These are phyloP conservation scores for Nephila pilipes DNA, from an alignment of 1,140 invertebrate species.

Conservation along the genomic window DNA sequence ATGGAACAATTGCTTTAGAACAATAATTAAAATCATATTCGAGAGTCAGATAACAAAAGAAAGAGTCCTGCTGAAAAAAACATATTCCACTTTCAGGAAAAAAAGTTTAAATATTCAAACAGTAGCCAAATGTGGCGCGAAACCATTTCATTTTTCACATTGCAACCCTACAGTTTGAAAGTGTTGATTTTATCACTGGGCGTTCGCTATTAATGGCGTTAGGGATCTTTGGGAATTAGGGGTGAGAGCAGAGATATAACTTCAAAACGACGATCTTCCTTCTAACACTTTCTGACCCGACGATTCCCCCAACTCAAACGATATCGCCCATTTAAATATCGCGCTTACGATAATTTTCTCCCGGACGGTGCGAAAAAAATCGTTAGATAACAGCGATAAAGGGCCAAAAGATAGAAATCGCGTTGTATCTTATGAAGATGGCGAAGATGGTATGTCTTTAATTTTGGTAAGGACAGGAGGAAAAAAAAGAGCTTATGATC, in stretches of 20 bases:
- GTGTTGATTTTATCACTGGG: slow-evolving; percentile 74
- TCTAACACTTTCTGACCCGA: slow-evolving; percentile 68
- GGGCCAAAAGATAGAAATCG: slow-evolving; percentile 69
- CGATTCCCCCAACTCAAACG: slow-evolving; percentile 36
- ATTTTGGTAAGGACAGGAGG: slow-evolving; percentile 41
- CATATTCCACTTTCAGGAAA: neutral
- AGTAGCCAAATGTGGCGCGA: slow-evolving; percentile 27
- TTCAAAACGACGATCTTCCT: slow-evolving; percentile 64
- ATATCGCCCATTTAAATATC: slow-evolving; percentile 76
- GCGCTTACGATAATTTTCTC: slow-evolving; percentile 58
- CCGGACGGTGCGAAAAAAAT: neutral
- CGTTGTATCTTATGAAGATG: slow-evolving; percentile 46
- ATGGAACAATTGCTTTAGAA: neutral
- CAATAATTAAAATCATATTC: neutral
- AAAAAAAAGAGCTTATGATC: slow-evolving; percentile 55
- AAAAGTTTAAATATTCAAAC: neutral
- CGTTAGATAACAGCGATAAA: slow-evolving; percentile 62
- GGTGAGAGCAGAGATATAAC: slow-evolving; percentile 70
- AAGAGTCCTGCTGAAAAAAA: neutral
- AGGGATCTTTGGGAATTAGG: slow-evolving; percentile 75
- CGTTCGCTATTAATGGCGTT: slow-evolving; percentile 73
- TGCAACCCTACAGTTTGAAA: slow-evolving; percentile 65
- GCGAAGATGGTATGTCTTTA: slow-evolving; percentile 66
- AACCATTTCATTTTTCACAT: neutral
- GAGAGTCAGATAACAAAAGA: no score